These are phyloP conservation scores for Fragum sueziense DNA, from an alignment of 2,888 invertebrate species.

Conservation along the genomic window DNA sequence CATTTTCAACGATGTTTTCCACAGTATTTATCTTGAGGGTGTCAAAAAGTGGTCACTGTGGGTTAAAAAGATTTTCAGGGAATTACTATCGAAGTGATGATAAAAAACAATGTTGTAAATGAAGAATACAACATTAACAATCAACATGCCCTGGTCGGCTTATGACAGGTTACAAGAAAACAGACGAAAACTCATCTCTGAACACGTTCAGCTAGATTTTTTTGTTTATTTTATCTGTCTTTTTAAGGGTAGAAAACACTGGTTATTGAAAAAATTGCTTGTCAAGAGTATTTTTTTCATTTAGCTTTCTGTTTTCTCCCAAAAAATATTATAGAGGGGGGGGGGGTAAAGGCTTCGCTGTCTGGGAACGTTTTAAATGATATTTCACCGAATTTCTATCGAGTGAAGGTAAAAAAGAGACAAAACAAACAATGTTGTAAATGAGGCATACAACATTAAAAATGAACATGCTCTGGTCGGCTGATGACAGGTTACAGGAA, in stretches of 20 bases:
- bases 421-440: slow-evolving; percentile 4
- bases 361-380: background rate
- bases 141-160: background rate
- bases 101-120: background rate
- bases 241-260: background rate
- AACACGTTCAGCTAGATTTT: background rate
- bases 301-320: no score
- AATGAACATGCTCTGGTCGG: background rate
- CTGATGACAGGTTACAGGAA: background rate
- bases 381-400: no score
- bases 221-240: background rate
- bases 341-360: background rate
- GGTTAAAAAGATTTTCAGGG: no score
- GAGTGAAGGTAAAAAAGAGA: no score
- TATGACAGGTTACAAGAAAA: background rate
- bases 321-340: background rate
- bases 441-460: no score
- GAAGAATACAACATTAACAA: no score
- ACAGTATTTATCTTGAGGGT: no score
- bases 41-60: no score
- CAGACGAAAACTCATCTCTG: background rate
- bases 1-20: no score
- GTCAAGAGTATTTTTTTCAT: no score
- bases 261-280: no score
- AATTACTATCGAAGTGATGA: no score